phyloP scores from a whole-genome alignment of 2,113 vertebrate genomes.

The Callospermophilus lateralis region DNA sequence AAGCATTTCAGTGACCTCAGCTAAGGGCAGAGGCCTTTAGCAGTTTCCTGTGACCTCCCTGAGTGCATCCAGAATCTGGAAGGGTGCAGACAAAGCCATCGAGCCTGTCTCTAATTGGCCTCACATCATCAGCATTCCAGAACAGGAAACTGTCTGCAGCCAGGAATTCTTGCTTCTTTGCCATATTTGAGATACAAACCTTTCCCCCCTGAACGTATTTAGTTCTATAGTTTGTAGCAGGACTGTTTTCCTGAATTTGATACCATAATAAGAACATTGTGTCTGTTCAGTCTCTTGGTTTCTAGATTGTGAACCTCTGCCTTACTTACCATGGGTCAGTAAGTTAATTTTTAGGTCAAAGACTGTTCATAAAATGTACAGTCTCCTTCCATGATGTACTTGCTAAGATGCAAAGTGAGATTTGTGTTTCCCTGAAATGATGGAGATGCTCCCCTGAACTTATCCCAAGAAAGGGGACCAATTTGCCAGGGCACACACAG shows the following conservation, averaged over 20 bases:
- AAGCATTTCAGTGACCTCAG: constrained; percentile 50
- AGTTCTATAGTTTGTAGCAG: constrained; percentile 35
- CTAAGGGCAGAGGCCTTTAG: constrained; percentile 46
- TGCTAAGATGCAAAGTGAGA: not conserved
- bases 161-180: constrained; percentile 72
- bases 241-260: constrained; percentile 26
- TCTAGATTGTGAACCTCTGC: not conserved
- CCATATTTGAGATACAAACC: constrained; percentile 61
- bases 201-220: not conserved
- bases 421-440: not conserved
- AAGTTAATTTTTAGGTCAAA: constrained; percentile 55
- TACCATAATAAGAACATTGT: not conserved
- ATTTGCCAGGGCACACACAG: not conserved
- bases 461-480: not conserved
- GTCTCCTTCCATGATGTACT: not conserved
- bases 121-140: constrained; percentile 77
- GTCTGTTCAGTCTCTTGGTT: not conserved
- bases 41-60: constrained; percentile 63
- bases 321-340: not conserved
- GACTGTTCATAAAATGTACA: not conserved
- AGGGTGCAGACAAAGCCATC: constrained; percentile 40
- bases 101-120: constrained; percentile 72
- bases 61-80: constrained; percentile 27
- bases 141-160: constrained; percentile 73
- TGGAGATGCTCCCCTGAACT: not conserved